Percentiles rank a stretch among this genome's conserved stretches.
These are phyloP conservation scores for Eriocheir sinensis DNA, from an alignment of 1,140 invertebrate genomes.

Conservation along the genomic window DNA sequence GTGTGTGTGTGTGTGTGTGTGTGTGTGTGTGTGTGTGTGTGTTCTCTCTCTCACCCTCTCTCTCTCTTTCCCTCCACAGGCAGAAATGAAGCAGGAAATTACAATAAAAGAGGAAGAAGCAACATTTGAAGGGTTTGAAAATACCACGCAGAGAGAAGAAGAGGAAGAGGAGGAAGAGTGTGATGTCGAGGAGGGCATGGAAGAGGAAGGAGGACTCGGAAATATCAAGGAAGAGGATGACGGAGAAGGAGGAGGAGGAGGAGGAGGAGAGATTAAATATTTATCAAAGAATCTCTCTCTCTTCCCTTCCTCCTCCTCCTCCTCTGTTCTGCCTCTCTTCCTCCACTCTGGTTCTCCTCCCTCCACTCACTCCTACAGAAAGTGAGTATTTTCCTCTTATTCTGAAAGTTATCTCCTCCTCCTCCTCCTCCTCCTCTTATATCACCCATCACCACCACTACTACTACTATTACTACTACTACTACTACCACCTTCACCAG, in stretches of 20 bases:
- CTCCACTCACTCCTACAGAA: too few species aligned
- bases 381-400: too few species aligned
- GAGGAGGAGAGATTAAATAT: background rate
- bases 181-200: background rate
- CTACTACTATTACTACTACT: too few species aligned
- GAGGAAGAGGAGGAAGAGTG: background rate
- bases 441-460: too few species aligned
- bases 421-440: too few species aligned
- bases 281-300: background rate
- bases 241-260: background rate
- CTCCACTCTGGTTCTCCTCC: too few species aligned
- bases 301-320: background rate
- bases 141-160: background rate
- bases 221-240: too few species aligned
- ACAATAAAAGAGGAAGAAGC: background rate
- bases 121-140: background rate
- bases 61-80: background rate
- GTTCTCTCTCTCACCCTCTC: background rate
- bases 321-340: too few species aligned
- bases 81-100: background rate
- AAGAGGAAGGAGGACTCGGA: too few species aligned
- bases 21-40: background rate
- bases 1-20: background rate
- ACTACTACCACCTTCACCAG: too few species aligned
- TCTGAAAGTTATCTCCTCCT: too few species aligned